Percentiles rank a stretch among this genome's conserved stretches.
These are phyloP conservation scores for Babylonia areolata DNA, from an alignment of 1,140 invertebrate species.

Conservation along the genomic window DNA sequence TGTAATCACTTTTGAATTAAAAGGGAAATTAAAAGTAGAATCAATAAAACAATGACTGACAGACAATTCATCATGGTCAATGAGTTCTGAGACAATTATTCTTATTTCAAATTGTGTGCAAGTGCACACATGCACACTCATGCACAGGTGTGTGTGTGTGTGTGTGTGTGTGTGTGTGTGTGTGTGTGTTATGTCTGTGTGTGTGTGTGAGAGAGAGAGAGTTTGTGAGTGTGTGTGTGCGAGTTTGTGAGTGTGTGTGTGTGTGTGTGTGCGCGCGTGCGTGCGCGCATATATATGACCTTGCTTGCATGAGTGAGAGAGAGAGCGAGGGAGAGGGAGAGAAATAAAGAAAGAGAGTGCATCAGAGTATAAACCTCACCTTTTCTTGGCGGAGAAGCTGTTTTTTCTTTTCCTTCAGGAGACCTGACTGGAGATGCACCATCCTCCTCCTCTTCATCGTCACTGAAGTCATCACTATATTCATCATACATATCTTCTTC, in stretches of 20 bases:
- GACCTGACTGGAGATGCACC: neutral
- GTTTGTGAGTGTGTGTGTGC: neutral
- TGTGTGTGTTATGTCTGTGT: neutral
- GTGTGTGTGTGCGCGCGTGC: no score
- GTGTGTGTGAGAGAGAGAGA: no score
- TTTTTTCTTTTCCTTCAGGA: neutral
- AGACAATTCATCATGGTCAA: no score
- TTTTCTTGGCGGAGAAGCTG: neutral
- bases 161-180: neutral
- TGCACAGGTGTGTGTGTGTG: neutral
- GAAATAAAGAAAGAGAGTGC: neutral
- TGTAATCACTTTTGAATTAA: neutral
- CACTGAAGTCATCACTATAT: conserved; percentile 53
- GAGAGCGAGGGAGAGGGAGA: neutral
- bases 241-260: no score
- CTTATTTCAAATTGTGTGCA: no score
- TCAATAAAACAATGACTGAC: neutral
- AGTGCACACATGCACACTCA: neutral
- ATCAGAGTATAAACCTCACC: neutral
- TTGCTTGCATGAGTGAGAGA: neutral
- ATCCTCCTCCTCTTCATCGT: conserved; percentile 40
- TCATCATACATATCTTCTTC: conserved; percentile 38
- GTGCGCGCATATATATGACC: neutral
- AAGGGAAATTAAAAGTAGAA: neutral
- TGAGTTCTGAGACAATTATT: no score